phyloP scores from a whole-genome alignment of 35 echinoderm and acorn worm species.

The Heliocidaris tuberculata region DNA sequence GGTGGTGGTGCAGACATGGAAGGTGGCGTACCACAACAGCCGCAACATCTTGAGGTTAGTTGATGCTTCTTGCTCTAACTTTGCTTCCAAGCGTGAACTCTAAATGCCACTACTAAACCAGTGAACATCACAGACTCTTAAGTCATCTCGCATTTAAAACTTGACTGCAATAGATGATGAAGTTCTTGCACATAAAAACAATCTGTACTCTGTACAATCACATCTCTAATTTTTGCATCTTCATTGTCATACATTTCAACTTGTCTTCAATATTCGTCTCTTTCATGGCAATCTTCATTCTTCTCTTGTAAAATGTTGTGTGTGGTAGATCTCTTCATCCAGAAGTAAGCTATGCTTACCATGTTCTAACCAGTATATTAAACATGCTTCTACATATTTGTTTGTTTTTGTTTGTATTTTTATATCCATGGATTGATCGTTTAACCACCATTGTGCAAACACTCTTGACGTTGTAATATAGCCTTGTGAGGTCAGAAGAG shows the following conservation, averaged over 20 bases:
- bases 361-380: too few species aligned
- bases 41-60: conserved; percentile 11
- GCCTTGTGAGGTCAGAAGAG: too few species aligned
- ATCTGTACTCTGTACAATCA: not conserved
- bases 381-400: too few species aligned
- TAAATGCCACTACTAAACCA: not conserved
- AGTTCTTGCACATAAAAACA: not conserved
- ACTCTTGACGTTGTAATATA: too few species aligned
- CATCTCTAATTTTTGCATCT: not conserved
- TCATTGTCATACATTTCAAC: not conserved
- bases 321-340: not conserved
- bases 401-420: too few species aligned
- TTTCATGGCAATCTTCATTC: not conserved
- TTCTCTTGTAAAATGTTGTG: not conserved
- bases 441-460: not conserved
- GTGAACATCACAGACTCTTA: conserved; percentile 16
- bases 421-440: not conserved
- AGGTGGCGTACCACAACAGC: conserved; percentile 10
- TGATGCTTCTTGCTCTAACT: conserved; percentile 3
- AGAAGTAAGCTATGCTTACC: too few species aligned
- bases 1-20: not conserved
- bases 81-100: not conserved
- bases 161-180: not conserved
- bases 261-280: not conserved
- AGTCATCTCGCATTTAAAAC: not conserved